Base-by-base conservation (phyloP, 2,888 invertebrate genomes). In the Dynastes grantii region DNA sequence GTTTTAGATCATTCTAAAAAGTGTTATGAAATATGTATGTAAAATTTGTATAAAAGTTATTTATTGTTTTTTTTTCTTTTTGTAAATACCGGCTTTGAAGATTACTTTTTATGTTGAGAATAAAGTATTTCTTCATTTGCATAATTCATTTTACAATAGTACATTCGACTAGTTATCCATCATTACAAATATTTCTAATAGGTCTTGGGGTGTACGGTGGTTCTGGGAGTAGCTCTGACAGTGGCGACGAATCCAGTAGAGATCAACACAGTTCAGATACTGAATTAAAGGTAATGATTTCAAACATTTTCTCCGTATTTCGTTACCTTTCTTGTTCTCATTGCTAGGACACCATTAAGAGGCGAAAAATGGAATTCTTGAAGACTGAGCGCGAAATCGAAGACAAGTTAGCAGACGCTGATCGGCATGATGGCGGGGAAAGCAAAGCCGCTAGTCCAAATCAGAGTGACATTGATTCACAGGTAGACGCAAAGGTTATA, bases 121-220 rank as follows among this genome's bases (percentile, higher is more conserved):
- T 53, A 70, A 51, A 51, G 70, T 53, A 51, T 29, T 51, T 70
- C n/a, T 27, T 61, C 29, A 61, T 27, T 27, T 6, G 45, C 16
- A 9, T 68, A 68, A 16, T 49, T 49, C 27, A 49, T 49, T 68
- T 68, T 16, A 1, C 11, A 13, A 22, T 49, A 3, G 64, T 45
- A 49, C 29, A 27, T 16, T 29, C 27, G 5, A 22, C 13, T 22
- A 16, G 49, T 49, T 8, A 55, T 58, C 9, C 29, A 16, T 58
- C 65, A 55, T 58, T 76, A 58, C 58, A 71, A 55, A 32, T 71
- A 37, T 78, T 78, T 76, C 79, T 78, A 78, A 81, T 85, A 95
- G 96, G 96, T 87, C 92, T 96, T 91, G 96, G 95, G 87, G 95
- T 94, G 83, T 96, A 96, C 89, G 95, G 93, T 86, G 94, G 93